phyloP scores from a whole-genome alignment of 2,113 vertebrate genomes.

The Cyrtonyx montezumae region DNA sequence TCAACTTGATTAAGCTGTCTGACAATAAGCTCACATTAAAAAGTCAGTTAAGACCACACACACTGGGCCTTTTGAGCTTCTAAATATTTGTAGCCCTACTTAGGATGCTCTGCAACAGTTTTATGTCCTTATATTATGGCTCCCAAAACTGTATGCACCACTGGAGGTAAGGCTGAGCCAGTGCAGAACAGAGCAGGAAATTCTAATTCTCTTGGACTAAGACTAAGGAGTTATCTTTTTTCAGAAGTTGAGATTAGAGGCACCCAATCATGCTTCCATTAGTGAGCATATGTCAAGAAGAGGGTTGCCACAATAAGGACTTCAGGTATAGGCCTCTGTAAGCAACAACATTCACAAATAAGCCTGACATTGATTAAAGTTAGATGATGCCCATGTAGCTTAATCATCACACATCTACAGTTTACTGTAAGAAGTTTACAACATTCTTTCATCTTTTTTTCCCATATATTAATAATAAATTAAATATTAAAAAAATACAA shows the following conservation, averaged over 20 bases:
- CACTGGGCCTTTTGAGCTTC: not conserved
- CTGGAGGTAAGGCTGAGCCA: not conserved
- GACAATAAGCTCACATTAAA: not conserved
- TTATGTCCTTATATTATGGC: not conserved
- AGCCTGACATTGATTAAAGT: not conserved
- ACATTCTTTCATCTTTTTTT: not conserved
- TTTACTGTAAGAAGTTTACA: not conserved
- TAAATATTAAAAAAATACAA: slow-evolving; percentile 11
- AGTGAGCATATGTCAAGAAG: not conserved
- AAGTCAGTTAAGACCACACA: not conserved
- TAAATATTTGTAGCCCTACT: not conserved
- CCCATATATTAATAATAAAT: slow-evolving; percentile 57
- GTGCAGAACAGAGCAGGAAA: fast-evolving
- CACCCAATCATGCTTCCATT: not conserved
- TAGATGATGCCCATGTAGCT: not conserved
- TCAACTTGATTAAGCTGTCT: not conserved
- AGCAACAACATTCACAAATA: not conserved
- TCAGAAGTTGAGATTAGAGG: not conserved
- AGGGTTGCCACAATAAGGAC: not conserved
- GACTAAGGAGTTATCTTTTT: not conserved
- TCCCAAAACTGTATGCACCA: not conserved
- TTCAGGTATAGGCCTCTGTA: not conserved
- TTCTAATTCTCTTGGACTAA: not conserved
- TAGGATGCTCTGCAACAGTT: not conserved
- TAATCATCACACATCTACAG: not conserved